Conservation (phyloP, 1,140 invertebrate genomes). For the Sycophila sp. region DNA sequence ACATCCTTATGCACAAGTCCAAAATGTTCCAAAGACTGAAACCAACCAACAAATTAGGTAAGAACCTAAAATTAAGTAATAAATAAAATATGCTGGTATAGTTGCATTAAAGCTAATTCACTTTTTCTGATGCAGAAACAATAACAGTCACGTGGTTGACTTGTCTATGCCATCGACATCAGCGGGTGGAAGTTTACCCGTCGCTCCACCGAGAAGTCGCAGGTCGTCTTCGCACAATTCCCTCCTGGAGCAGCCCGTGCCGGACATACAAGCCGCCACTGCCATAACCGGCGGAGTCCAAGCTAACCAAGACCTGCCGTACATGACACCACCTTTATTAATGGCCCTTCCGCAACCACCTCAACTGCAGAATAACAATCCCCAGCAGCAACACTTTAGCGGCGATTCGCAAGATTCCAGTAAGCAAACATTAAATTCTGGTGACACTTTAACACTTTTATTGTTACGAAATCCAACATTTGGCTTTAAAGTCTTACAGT, state of each 20-base stretch:
- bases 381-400: slow-evolving; percentile 77
- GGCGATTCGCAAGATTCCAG: slow-evolving; percentile 88
- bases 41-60: slow-evolving; percentile 54
- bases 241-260: slow-evolving; percentile 50
- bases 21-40: slow-evolving; percentile 62
- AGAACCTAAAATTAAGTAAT: slow-evolving; percentile 1
- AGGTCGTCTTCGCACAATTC: slow-evolving; percentile 66
- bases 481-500: not conserved
- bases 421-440: slow-evolving; percentile 57
- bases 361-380: slow-evolving; percentile 53
- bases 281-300: slow-evolving; percentile 85
- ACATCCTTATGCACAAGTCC: slow-evolving; percentile 77
- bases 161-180: slow-evolving; percentile 46
- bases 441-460: too few species aligned
- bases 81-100: not conserved
- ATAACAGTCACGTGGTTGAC: slow-evolving; percentile 44
- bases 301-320: slow-evolving; percentile 87
- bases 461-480: too few species aligned
- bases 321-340: slow-evolving; percentile 85
- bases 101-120: not conserved
- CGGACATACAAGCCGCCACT: slow-evolving; percentile 78
- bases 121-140: slow-evolving; percentile 42
- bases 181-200: slow-evolving; percentile 51
- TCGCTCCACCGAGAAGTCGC: slow-evolving; percentile 65
- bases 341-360: slow-evolving; percentile 60